Conservation (phyloP, 2,797 vertebrate species). For the Chiroxiphia lanceolata region DNA sequence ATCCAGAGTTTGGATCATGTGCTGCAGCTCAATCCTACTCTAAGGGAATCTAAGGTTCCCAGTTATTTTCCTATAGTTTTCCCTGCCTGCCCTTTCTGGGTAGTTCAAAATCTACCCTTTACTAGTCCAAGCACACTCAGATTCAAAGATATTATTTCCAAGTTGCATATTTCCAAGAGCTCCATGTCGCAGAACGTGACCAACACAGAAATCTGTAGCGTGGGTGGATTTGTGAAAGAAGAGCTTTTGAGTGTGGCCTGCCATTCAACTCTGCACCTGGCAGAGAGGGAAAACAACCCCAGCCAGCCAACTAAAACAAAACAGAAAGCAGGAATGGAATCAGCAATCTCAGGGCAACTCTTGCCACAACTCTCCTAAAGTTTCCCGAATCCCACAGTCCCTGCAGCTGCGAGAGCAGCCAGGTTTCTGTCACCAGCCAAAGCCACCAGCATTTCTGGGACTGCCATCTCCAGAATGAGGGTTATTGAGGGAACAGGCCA, state of each 20-base stretch:
- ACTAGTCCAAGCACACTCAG: conserved; percentile 26
- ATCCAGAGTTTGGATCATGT: not conserved
- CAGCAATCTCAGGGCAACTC: conserved; percentile 67
- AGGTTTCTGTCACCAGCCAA: conserved; percentile 59
- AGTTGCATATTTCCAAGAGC: conserved; percentile 53
- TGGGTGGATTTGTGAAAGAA: conserved; percentile 72
- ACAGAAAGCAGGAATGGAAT: conserved; percentile 65
- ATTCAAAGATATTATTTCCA: conserved; percentile 55
- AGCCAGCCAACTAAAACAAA: conserved; percentile 64
- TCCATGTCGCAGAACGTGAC: conserved; percentile 67
- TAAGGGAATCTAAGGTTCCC: conserved; percentile 39
- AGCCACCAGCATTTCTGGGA: conserved; percentile 1
- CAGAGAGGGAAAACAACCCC: conserved; percentile 64
- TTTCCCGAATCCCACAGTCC: conserved; percentile 52
- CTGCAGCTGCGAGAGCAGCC: conserved; percentile 38
- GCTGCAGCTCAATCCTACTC: not conserved
- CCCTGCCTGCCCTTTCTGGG: conserved; percentile 28
- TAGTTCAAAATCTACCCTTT: conserved; percentile 42
- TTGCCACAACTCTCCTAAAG: conserved; percentile 49
- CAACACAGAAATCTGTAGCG: conserved; percentile 65
- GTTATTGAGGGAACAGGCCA: not conserved
- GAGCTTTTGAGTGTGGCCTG: conserved; percentile 71
- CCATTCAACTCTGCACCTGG: conserved; percentile 74
- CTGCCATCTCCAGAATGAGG: not conserved
- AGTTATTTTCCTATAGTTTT: conserved; percentile 16